Evolutionary conservation across 2,113 vertebrate species (phyloP).

Genomic region (Hippocampus guttulatus): DNA sequence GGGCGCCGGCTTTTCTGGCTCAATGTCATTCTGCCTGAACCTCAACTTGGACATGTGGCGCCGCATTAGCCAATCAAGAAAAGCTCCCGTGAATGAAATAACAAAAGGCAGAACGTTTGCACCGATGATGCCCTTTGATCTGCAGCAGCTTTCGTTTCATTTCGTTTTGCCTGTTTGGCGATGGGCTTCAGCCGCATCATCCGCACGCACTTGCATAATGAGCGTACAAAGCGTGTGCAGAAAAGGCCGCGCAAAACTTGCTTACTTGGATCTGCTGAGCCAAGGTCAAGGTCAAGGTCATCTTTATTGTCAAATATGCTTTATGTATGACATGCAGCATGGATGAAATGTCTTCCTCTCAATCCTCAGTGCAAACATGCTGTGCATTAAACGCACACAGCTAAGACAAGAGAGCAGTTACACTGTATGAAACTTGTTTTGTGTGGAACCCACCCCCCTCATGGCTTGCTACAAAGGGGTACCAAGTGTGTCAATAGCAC

Average conservation of each 20-base stretch:
- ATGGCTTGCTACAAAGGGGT: no score
- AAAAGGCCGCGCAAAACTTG: background rate
- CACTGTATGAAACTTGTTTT: no score
- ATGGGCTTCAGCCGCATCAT: background rate
- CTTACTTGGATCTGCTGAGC: background rate
- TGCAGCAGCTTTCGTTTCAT: slow-evolving; percentile 9
- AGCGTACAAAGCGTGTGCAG: background rate
- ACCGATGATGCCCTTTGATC: slow-evolving; percentile 45
- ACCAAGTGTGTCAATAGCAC: no score
- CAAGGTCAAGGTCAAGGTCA: background rate
- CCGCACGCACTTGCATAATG: background rate
- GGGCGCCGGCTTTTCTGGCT: slow-evolving; percentile 28
- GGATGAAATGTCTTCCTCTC: no score
- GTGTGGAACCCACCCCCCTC: no score
- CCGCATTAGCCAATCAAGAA: slow-evolving; percentile 53
- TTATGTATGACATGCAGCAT: no score
- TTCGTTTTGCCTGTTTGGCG: background rate
- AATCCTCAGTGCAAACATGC: no score
- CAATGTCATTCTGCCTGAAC: slow-evolving; percentile 52
- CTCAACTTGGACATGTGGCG: slow-evolving; percentile 48
- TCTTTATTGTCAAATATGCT: no score
- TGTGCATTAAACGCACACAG: no score
- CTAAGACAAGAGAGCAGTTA: no score
- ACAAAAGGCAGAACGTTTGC: slow-evolving; percentile 5
- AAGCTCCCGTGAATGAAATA: background rate